phyloP scores from a whole-genome alignment of 2,888 invertebrate species.

The Lissonota sp. region DNA sequence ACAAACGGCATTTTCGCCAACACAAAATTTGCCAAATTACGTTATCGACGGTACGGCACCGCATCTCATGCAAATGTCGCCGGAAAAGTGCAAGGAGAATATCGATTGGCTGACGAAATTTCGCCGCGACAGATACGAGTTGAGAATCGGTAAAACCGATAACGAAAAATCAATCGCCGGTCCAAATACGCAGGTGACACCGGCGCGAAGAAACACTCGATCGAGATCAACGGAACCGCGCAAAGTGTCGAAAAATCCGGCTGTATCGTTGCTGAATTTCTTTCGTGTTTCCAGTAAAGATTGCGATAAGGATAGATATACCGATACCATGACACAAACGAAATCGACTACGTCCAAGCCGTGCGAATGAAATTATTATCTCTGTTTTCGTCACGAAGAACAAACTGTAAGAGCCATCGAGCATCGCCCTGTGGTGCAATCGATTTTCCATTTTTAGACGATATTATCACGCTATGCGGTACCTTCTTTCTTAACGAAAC shows the following conservation, averaged over 20 bases:
- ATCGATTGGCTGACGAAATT: slow-evolving; percentile 90
- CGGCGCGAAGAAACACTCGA: slow-evolving; percentile 71
- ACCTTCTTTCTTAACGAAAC: too few relatives aligned
- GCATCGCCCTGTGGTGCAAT: too few relatives aligned
- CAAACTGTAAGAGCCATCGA: too few relatives aligned
- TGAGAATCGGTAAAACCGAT: slow-evolving; percentile 74
- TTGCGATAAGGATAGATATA: slow-evolving; percentile 60
- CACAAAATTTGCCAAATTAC: slow-evolving; percentile 90
- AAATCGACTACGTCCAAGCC: slow-evolving; percentile 3
- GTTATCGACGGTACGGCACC: slow-evolving; percentile 91
- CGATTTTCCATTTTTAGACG: too few relatives aligned
- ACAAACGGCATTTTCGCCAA: slow-evolving; percentile 85
- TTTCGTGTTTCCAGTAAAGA: slow-evolving; percentile 73
- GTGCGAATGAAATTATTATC: background rate
- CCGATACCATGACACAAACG: slow-evolving; percentile 31
- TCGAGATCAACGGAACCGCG: slow-evolving; percentile 75
- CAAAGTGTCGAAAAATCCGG: slow-evolving; percentile 70
- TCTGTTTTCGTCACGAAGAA: too few relatives aligned
- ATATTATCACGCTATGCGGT: too few relatives aligned
- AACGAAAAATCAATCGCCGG: slow-evolving; percentile 72
- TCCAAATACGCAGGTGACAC: slow-evolving; percentile 69
- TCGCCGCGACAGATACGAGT: slow-evolving; percentile 85
- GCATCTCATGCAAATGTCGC: slow-evolving; percentile 89
- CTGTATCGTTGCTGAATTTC: slow-evolving; percentile 75
- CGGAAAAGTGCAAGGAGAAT: slow-evolving; percentile 87